These are phyloP conservation scores for Cydia pomonella DNA, from an alignment of 1,140 invertebrate species.

Conservation along the genomic window DNA sequence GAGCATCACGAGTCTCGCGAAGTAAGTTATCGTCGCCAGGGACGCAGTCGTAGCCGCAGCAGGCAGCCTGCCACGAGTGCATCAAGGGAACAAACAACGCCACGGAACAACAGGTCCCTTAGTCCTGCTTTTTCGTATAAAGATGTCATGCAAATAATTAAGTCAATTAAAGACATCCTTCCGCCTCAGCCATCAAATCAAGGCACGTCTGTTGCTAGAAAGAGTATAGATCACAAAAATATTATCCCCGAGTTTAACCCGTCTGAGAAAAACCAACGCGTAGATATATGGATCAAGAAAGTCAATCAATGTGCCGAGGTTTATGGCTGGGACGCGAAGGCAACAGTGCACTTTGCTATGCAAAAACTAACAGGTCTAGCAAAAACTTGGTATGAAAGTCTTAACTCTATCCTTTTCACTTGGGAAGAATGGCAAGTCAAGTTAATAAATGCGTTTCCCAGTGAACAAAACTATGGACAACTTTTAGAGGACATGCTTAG, in stretches of 20 bases:
- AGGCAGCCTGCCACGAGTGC: not conserved
- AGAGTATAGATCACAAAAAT: conserved; percentile 30
- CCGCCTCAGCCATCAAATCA: conserved; percentile 8
- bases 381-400: conserved; percentile 42
- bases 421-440: conserved; percentile 31
- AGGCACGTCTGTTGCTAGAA: not conserved
- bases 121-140: conserved; percentile 31
- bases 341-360: conserved; percentile 42
- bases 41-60: conserved; percentile 3
- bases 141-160: conserved; percentile 28
- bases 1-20: not conserved
- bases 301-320: conserved; percentile 43
- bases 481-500: conserved; percentile 25
- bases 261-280: conserved; percentile 38
- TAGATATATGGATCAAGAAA: conserved; percentile 42
- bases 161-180: conserved; percentile 17
- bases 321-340: conserved; percentile 44
- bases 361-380: conserved; percentile 40
- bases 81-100: too few relatives aligned
- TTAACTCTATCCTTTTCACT: conserved; percentile 32
- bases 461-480: too few relatives aligned
- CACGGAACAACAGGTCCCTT: conserved; percentile 20
- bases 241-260: conserved; percentile 45
- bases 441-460: conserved; percentile 11
- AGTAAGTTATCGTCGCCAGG: not conserved